Evolutionary conservation across 2,888 invertebrate species (phyloP), one percentile per base, ranked within the genome.

Genomic region (Cephalotes varians): DNA sequence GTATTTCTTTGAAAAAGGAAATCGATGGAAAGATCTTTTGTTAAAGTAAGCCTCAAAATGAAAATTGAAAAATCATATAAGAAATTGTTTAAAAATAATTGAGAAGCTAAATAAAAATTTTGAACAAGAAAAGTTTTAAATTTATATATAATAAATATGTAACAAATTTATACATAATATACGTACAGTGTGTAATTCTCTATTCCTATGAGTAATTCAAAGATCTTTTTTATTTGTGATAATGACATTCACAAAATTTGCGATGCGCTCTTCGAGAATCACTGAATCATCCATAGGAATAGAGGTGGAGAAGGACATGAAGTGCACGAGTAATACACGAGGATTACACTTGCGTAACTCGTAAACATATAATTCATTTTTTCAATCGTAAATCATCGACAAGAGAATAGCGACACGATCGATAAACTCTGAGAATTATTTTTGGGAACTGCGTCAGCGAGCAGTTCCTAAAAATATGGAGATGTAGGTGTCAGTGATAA

Each of bases 341-440:
- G 3, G 31, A 40, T 15, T 15, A 15, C 18, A 21, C n/a, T n/a
- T 37, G 18, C 25, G 58, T n/a, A n/a, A n/a, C n/a, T 56, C 37
- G 6, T 21, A 64, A 44, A 31, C 21, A 34, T 31, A 34, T 7
- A 54, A 9, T 28, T n/a, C 28, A 51, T n/a, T 40, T 54, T 40
- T 51, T 49, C 51, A 10, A 15, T 76, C 25, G 28, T 40, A 76
- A 76, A 76, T 69, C 69, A 28, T 28, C 69, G 49, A 40, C 15
- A n/a, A 31, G 25, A 37, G 37, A 71, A 25, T 25, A 47, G 34
- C 18, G 25, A 25, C 40, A 64, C 31, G 15, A 9, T 60, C 44
- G 73, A 47, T 74, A 56, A 80, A 44, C n/a, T 58, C 40, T 58
- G 44, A 44, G 47, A 25, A 21, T 47, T 49, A 74, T 64, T 74